These are phyloP conservation scores for Achroia grisella DNA, from an alignment of 1,140 invertebrate species.

Conservation along the genomic window DNA sequence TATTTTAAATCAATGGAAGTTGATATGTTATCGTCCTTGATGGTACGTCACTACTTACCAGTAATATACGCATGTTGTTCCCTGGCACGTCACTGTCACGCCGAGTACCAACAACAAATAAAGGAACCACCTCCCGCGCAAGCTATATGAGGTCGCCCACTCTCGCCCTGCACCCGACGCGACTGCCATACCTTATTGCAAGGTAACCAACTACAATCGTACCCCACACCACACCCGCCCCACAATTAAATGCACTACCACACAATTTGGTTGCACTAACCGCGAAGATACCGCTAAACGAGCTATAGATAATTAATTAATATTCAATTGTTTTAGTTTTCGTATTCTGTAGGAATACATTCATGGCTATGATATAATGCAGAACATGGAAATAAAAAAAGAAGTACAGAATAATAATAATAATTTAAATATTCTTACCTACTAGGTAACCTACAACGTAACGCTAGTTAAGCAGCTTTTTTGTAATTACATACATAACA, in stretches of 20 bases:
- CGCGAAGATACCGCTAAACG: slow-evolving; percentile 54
- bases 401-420: too few relatives aligned
- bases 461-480: too few relatives aligned
- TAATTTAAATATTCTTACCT: too few relatives aligned
- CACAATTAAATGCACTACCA: slow-evolving; percentile 38
- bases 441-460: too few relatives aligned
- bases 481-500: too few relatives aligned
- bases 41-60: slow-evolving; percentile 46
- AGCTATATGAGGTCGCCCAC: slow-evolving; percentile 68
- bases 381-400: too few relatives aligned
- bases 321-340: slow-evolving; percentile 19
- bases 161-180: slow-evolving; percentile 59
- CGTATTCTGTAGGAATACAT: slow-evolving; percentile 9
- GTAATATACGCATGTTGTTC: slow-evolving; percentile 62
- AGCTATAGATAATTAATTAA: slow-evolving; percentile 39
- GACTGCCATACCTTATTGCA: slow-evolving; percentile 65
- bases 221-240: slow-evolving; percentile 20
- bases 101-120: slow-evolving; percentile 63
- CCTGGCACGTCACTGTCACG: slow-evolving; percentile 59
- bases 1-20: not conserved
- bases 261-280: slow-evolving; percentile 45
- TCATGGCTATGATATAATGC: too few relatives aligned
- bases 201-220: slow-evolving; percentile 55
- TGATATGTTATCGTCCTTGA: slow-evolving; percentile 16
- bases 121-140: slow-evolving; percentile 60